These are phyloP conservation scores for Heterohyrax brucei DNA, from an alignment of 2,797 vertebrate species.

Conservation along the genomic window DNA sequence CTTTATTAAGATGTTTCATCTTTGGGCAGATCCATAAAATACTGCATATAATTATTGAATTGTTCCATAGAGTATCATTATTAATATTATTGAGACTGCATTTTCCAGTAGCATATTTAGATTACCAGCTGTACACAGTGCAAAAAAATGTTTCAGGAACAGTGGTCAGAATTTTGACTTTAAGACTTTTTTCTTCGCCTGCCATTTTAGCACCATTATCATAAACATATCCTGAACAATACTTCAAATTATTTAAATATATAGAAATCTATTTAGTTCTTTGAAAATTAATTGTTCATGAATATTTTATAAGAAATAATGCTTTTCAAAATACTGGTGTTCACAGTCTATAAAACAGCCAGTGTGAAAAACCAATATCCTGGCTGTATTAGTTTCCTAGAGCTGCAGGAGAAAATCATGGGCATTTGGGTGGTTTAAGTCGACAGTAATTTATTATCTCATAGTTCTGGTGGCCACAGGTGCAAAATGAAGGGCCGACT, in stretches of 20 bases:
- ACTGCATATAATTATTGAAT: background rate
- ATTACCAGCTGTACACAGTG: background rate
- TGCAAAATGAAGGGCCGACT: too few species aligned
- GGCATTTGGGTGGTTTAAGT: too few species aligned
- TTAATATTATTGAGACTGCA: background rate
- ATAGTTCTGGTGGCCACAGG: too few species aligned
- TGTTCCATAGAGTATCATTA: background rate
- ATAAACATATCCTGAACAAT: background rate
- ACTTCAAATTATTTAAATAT: slow-evolving; percentile 41
- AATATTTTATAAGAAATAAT: background rate
- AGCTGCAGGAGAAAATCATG: too few species aligned
- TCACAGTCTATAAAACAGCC: background rate
- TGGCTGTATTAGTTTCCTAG: background rate
- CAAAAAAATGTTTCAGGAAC: background rate
- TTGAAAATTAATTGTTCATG: background rate
- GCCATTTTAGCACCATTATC: background rate
- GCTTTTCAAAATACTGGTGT: background rate
- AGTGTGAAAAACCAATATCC: background rate
- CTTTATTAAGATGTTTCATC: background rate
- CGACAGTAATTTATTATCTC: too few species aligned
- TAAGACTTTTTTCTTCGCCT: background rate
- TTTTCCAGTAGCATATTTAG: background rate
- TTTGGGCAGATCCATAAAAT: background rate
- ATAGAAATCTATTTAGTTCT: background rate
- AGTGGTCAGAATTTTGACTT: background rate